Percentiles rank a stretch among this genome's conserved stretches.
phyloP scores from a whole-genome alignment of 30 jellyfish, hydroid and myxozoan genomes.

The Sanderia malayensis region DNA sequence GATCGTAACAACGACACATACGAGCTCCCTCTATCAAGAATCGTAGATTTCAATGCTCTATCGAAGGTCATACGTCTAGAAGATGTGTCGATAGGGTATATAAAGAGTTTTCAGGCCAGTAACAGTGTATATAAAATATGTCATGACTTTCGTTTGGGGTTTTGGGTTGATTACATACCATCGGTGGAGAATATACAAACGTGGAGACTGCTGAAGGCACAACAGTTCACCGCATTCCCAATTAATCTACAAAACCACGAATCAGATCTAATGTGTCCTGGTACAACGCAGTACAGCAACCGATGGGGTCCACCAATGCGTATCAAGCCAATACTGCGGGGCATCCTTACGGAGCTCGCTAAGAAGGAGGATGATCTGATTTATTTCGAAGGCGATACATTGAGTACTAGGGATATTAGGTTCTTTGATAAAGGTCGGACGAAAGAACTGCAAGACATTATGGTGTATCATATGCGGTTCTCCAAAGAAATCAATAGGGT shows the following conservation, averaged over 20 bases:
- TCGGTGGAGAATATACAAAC: slow-evolving; percentile 75
- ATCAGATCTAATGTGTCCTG: slow-evolving; percentile 71
- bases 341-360: slow-evolving; percentile 75
- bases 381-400: slow-evolving; percentile 78
- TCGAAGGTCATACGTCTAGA: slow-evolving; percentile 46
- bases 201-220: slow-evolving; percentile 80
- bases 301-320: slow-evolving; percentile 96
- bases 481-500: slow-evolving; percentile 44
- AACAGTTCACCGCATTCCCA: slow-evolving; percentile 76
- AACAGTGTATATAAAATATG: slow-evolving; percentile 55
- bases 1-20: background rate
- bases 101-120: slow-evolving; percentile 10
- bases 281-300: slow-evolving; percentile 66
- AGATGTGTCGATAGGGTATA: slow-evolving; percentile 15
- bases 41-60: slow-evolving; percentile 51
- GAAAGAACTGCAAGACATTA: slow-evolving; percentile 58
- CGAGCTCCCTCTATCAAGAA: slow-evolving; percentile 46
- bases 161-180: slow-evolving; percentile 93
- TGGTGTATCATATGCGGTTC: slow-evolving; percentile 71
- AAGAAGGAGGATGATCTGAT: slow-evolving; percentile 69
- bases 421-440: slow-evolving; percentile 75
- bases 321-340: slow-evolving; percentile 70
- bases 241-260: slow-evolving; percentile 40
- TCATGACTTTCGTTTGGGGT: slow-evolving; percentile 85
- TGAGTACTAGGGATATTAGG: slow-evolving; percentile 73